Evolutionary conservation across 2,797 vertebrate species (phyloP).

Genomic region (Myotis planiceps): DNA sequence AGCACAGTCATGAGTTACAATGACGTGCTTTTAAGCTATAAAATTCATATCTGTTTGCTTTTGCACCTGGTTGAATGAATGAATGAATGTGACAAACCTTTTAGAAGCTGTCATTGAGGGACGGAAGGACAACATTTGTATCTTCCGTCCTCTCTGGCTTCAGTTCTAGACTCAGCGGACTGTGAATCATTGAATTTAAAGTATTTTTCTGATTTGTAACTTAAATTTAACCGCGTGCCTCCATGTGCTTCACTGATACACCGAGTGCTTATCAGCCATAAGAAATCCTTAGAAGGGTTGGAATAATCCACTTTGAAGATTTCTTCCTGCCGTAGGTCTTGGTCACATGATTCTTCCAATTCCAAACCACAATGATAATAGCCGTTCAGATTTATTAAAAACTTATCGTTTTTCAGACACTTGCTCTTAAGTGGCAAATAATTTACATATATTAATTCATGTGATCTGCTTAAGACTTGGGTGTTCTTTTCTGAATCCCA

Average conservation of each 20-base stretch:
- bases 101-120: background rate
- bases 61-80: no score
- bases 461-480: background rate
- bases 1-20: no score
- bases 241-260: fast-evolving
- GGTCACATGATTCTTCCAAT: background rate
- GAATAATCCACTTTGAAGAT: no score
- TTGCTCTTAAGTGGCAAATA: background rate
- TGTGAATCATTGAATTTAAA: background rate
- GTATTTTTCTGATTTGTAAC: background rate
- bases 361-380: background rate
- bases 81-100: background rate
- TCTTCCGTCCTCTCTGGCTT: background rate
- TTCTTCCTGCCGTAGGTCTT: background rate
- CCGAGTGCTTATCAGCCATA: background rate
- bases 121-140: no score
- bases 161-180: background rate
- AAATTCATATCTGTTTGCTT: no score
- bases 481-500: background rate
- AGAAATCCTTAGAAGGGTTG: background rate
- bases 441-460: background rate
- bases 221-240: background rate
- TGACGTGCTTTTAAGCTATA: no score
- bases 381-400: background rate
- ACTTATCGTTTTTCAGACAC: background rate